A percentile compares a stretch with the other conserved stretches of the same genome.
Conservation (phyloP, 2,888 invertebrate genomes). For the Meteorus colon region DNA sequence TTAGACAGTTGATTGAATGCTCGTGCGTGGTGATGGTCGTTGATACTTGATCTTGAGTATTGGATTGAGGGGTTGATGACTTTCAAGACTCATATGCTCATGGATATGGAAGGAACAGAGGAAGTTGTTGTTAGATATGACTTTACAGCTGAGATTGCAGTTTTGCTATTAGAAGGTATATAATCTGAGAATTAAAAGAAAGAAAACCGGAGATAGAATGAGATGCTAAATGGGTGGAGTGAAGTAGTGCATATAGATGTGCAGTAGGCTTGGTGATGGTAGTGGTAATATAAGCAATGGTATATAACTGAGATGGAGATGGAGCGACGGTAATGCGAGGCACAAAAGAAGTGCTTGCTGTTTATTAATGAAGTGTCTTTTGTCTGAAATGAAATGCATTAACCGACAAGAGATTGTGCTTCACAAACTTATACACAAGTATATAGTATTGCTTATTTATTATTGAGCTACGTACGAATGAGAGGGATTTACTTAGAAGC, state of each 20-base stretch:
- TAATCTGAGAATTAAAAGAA: constrained; percentile 32
- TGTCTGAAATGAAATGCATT: constrained; percentile 63
- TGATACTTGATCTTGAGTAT: constrained; percentile 32
- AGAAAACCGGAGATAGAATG: not conserved
- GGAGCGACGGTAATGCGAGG: constrained; percentile 41
- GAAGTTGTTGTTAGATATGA: constrained; percentile 28
- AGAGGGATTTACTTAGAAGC: constrained; percentile 50
- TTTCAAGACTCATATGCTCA: not conserved
- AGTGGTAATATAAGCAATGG: constrained; percentile 13
- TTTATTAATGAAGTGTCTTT: constrained; percentile 69
- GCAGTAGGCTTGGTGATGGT: not conserved
- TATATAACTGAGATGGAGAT: constrained; percentile 33
- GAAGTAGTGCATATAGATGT: constrained; percentile 18
- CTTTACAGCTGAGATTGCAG: constrained; percentile 19
- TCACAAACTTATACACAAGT: constrained; percentile 16
- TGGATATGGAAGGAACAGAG: constrained; percentile 17
- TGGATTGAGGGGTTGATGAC: constrained; percentile 29
- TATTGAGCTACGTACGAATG: constrained; percentile 49
- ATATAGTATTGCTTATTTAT: constrained; percentile 55
- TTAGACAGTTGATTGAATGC: constrained; percentile 32
- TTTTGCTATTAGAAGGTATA: constrained; percentile 17
- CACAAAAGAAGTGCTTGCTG: constrained; percentile 63
- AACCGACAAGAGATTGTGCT: constrained; percentile 45
- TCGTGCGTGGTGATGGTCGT: not conserved
- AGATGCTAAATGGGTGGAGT: constrained; percentile 14